Base-by-base conservation (phyloP, 1,140 invertebrate genomes). In the Lethrus apterus region DNA sequence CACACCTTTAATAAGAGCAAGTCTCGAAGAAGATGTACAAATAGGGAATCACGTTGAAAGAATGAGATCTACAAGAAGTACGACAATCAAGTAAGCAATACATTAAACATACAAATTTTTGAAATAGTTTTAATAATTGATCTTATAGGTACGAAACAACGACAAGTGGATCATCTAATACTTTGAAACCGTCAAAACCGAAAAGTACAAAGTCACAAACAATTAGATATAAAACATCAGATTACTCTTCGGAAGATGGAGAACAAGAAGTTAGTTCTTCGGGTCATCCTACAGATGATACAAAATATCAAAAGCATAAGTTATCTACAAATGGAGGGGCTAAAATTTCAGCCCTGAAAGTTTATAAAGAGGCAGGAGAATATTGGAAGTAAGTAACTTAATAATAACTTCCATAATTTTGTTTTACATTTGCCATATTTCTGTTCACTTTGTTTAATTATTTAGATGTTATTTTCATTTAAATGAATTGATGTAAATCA, bases 341-440 rank as follows among this genome's bases (percentile, higher is more conserved):
- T 3, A 14, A 29, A 23, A 8, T 42, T 14, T 29, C 40, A 7
- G 40, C 40, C 10, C 14, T 42, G 17, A 42, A 42, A 42, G 13
- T 42, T 4, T 42, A 42, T 13, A 42, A 42, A 42, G 40, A 29
- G 15, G 40, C 40, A 18, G 40, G 40, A 29, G 40, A 42, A 17
- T 42, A 42, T 4, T 42, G 40, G 40, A 42, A 42, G 40, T 42
- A 14, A 42, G 40, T 42, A 42, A n/a, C n/a, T n/a, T n/a, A n/a
- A n/a, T n/a, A n/a, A n/a, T n/a, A n/a, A n/a, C n/a, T n/a, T n/a
- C n/a, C n/a, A n/a, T n/a, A n/a, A n/a, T n/a, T n/a, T n/a, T n/a
- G n/a, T n/a, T n/a, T n/a, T n/a, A n/a, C n/a, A n/a, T n/a, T n/a
- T n/a, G n/a, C n/a, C n/a, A n/a, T n/a, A n/a, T n/a, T n/a, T n/a